phyloP scores from a whole-genome alignment of 2,113 vertebrate species.

The Panthera tigris region DNA sequence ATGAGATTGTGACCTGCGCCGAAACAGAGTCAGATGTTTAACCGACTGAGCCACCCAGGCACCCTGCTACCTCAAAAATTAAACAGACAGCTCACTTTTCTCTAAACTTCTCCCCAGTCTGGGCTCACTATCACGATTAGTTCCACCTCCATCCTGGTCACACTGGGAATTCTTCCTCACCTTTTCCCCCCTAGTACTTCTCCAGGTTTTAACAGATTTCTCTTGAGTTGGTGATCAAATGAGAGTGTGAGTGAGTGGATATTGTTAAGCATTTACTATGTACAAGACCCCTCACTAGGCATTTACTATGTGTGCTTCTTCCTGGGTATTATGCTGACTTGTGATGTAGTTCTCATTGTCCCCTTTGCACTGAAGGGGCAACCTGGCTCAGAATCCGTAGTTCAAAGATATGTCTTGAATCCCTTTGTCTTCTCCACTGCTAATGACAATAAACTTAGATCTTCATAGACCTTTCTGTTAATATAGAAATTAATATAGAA shows the following conservation, averaged over 20 bases:
- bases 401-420: neutral
- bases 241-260: neutral
- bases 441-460: neutral
- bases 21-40: too few relatives aligned
- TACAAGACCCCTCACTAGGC: neutral
- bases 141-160: neutral
- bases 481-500: neutral
- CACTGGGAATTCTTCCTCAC: neutral
- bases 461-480: neutral
- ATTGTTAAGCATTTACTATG: neutral
- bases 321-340: neutral
- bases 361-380: neutral
- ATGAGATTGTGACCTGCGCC: too few relatives aligned
- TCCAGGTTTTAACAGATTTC: neutral
- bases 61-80: neutral
- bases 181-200: neutral
- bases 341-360: neutral
- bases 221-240: neutral
- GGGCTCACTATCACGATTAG: neutral
- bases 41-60: too few relatives aligned
- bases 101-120: neutral
- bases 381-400: neutral
- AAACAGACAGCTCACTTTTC: neutral
- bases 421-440: neutral
- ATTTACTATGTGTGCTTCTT: neutral